Conservation (phyloP, 2,797 vertebrate species). For the Hyperoplus immaculatus region DNA sequence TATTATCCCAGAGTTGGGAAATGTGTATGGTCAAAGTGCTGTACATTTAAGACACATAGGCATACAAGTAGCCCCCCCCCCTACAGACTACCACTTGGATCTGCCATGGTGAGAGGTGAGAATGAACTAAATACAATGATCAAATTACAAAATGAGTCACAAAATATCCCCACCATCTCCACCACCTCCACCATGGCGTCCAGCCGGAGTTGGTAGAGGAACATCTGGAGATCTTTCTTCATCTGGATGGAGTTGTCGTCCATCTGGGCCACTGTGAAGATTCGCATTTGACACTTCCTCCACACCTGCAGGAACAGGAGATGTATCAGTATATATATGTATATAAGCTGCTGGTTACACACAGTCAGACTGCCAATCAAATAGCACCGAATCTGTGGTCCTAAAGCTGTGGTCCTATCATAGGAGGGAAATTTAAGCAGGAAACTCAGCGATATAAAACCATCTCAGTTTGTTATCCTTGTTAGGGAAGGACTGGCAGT, state of each 20-base stretch:
- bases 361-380: background rate
- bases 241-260: constrained; percentile 98
- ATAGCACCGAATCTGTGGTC: background rate
- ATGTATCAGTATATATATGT: background rate
- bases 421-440: background rate
- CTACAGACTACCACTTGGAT: background rate
- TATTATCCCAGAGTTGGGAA: too few relatives aligned
- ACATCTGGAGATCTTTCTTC: constrained; percentile 97
- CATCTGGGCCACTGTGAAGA: constrained; percentile 97
- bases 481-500: background rate
- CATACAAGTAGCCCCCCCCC: too few relatives aligned
- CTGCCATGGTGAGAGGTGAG: background rate
- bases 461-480: background rate
- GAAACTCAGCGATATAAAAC: background rate
- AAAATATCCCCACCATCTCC: constrained; percentile 91
- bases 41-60: too few relatives aligned
- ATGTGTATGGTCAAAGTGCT: too few relatives aligned
- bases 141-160: background rate
- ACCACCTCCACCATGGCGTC: constrained; percentile 97
- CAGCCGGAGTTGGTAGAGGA: constrained; percentile 94
- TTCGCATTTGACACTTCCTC: constrained; percentile 96
- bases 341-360: background rate
- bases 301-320: constrained; percentile 88
- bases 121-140: background rate
- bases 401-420: too few relatives aligned